A percentile compares a stretch with the other conserved stretches of the same genome.
phyloP scores from a whole-genome alignment of 1,140 invertebrate genomes.

The Drosophila saltans region DNA sequence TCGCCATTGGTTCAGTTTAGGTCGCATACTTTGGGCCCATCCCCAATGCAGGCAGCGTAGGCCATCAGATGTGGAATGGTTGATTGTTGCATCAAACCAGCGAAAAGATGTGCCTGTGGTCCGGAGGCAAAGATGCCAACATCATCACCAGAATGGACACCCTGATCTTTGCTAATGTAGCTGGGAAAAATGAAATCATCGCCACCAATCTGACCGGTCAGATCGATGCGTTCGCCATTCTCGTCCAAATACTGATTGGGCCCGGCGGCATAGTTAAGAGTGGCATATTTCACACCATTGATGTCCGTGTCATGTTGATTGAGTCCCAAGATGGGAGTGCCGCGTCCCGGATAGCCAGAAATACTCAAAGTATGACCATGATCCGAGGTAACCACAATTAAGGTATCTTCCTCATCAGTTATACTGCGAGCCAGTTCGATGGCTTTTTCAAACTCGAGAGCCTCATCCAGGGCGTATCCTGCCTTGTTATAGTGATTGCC shows the following conservation, averaged over 20 bases:
- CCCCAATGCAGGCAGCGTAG: slow-evolving; percentile 86
- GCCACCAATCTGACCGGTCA: slow-evolving; percentile 44
- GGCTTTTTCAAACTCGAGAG: slow-evolving; percentile 87
- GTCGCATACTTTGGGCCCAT: slow-evolving; percentile 62
- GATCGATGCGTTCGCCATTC: slow-evolving; percentile 54
- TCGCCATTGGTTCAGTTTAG: not conserved
- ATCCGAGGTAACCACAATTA: slow-evolving; percentile 89
- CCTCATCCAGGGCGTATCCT: slow-evolving; percentile 87
- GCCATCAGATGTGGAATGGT: slow-evolving; percentile 90
- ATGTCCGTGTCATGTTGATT: slow-evolving; percentile 62
- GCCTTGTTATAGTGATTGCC: slow-evolving; percentile 88
- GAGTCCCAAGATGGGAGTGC: slow-evolving; percentile 87
- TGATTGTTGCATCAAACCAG: slow-evolving; percentile 91
- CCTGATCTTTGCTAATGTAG: slow-evolving; percentile 74
- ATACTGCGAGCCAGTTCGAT: slow-evolving; percentile 85
- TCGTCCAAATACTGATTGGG: slow-evolving; percentile 84
- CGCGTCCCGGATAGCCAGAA: slow-evolving; percentile 88
- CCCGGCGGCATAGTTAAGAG: slow-evolving; percentile 87
- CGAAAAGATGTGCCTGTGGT: slow-evolving; percentile 87
- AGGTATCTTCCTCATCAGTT: slow-evolving; percentile 86
- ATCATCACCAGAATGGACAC: slow-evolving; percentile 89
- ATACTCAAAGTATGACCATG: slow-evolving; percentile 88
- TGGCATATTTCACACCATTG: slow-evolving; percentile 85
- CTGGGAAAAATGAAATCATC: slow-evolving; percentile 83
- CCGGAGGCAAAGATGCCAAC: slow-evolving; percentile 86